phyloP scores from a whole-genome alignment of 2,797 vertebrate species.

The Hypotaenidia okinawae region DNA sequence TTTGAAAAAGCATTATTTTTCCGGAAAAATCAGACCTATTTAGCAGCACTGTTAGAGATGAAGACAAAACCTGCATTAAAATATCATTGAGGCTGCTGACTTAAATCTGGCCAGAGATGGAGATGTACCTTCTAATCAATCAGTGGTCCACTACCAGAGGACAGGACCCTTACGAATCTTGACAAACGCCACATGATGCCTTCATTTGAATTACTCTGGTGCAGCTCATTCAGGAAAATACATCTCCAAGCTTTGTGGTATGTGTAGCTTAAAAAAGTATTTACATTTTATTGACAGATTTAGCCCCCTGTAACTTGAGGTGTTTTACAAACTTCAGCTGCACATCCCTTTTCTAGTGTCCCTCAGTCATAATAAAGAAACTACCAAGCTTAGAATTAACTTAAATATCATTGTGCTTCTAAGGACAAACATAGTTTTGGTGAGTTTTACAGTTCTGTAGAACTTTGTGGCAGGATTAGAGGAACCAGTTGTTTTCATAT shows the following conservation, averaged over 20 bases:
- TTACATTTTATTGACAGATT: background rate
- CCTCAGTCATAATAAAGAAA: background rate
- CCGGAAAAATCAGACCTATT: slow-evolving; percentile 76
- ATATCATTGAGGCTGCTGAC: slow-evolving; percentile 65
- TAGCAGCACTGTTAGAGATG: slow-evolving; percentile 74
- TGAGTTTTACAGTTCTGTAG: background rate
- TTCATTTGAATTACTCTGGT: background rate
- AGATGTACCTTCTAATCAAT: background rate
- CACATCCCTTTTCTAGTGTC: background rate
- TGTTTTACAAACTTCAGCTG: background rate
- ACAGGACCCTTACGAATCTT: background rate
- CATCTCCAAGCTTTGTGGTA: background rate
- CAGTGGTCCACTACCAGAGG: background rate
- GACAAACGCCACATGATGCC: background rate
- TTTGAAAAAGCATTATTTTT: slow-evolving; percentile 76
- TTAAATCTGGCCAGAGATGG: slow-evolving; percentile 52
- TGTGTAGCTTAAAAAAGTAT: background rate
- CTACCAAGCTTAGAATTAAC: background rate
- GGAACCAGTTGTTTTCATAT: background rate
- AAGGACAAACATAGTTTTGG: background rate
- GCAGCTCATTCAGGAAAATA: background rate
- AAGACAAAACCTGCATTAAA: slow-evolving; percentile 76
- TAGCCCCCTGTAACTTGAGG: background rate
- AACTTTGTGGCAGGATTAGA: background rate
- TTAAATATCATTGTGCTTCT: background rate